These are phyloP conservation scores for Danio kyathit DNA, from an alignment of 2,797 vertebrate species.

Conservation along the genomic window DNA sequence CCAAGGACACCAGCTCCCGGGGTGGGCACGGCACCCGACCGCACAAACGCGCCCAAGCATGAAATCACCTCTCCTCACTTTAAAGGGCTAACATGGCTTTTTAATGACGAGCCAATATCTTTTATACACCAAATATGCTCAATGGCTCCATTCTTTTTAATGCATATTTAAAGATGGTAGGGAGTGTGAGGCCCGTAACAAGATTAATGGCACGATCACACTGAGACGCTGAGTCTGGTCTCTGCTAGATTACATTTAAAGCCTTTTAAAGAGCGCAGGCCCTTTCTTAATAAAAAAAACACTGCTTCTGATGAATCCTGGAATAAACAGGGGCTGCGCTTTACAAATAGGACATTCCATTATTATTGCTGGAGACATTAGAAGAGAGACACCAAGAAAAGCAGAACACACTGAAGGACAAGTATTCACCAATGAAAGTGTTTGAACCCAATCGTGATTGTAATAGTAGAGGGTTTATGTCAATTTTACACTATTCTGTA, in stretches of 20 bases:
- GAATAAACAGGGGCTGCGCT: conserved; percentile 20
- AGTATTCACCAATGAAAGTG: conserved; percentile 15
- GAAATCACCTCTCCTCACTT: conserved; percentile 85
- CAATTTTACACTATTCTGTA: no score
- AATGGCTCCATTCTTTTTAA: conserved; percentile 80
- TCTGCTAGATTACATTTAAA: conserved; percentile 41
- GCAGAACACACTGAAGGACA: neutral
- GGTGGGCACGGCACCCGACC: conserved; percentile 65
- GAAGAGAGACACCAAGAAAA: neutral
- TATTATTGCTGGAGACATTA: neutral
- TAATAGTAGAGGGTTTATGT: neutral
- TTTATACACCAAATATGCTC: conserved; percentile 82
- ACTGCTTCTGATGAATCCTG: conserved; percentile 24
- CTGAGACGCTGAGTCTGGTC: conserved; percentile 43
- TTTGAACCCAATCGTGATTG: neutral
- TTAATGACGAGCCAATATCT: conserved; percentile 83
- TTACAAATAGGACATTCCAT: neutral
- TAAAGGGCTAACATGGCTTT: conserved; percentile 82
- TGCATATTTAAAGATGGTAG: conserved; percentile 80
- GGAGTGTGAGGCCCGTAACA: conserved; percentile 66
- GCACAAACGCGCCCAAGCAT: conserved; percentile 73
- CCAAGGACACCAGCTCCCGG: conserved; percentile 55
- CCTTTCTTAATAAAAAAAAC: conserved; percentile 31
- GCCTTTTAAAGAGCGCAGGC: conserved; percentile 17
- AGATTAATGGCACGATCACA: conserved; percentile 72